A percentile compares a stretch with the other conserved stretches of the same genome.
These are phyloP conservation scores for Falcaria lacertinaria DNA, from an alignment of 2,888 invertebrate genomes.

Conservation along the genomic window DNA sequence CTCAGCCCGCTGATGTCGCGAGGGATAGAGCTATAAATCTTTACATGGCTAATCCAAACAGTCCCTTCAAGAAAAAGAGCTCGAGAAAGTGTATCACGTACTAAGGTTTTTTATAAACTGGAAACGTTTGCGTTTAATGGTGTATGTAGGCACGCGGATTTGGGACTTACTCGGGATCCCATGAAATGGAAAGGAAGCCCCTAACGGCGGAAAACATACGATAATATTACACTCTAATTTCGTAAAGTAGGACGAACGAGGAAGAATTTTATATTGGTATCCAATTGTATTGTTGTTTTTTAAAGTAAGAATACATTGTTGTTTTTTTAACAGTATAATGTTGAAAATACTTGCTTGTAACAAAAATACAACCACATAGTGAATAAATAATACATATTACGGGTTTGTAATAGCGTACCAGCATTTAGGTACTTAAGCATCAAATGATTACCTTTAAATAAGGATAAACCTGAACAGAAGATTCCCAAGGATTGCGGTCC, in stretches of 20 bases:
- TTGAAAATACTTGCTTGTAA: too few species aligned
- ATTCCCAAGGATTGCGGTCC: slow-evolving; percentile 45
- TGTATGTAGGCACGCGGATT: slow-evolving; percentile 27
- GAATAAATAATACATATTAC: background rate
- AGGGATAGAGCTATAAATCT: slow-evolving; percentile 44
- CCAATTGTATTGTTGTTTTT: background rate
- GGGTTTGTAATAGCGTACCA: slow-evolving; percentile 14
- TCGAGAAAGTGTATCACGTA: slow-evolving; percentile 39
- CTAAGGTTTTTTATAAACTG: slow-evolving; percentile 48
- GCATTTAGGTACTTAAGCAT: slow-evolving; percentile 27
- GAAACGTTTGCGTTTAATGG: slow-evolving; percentile 43
- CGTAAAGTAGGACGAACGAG: background rate
- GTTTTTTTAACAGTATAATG: too few species aligned
- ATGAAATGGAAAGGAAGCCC: slow-evolving; percentile 27
- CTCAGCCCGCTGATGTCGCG: slow-evolving; percentile 26
- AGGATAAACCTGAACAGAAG: slow-evolving; percentile 43
- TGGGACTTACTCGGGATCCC: slow-evolving; percentile 24
- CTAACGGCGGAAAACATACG: slow-evolving; percentile 3
- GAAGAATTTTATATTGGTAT: background rate
- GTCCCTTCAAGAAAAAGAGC: slow-evolving; percentile 36
- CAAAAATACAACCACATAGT: background rate
- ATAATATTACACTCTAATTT: slow-evolving; percentile 1
- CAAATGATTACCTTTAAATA: slow-evolving; percentile 46
- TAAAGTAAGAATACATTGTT: too few species aligned
- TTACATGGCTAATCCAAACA: slow-evolving; percentile 44